Percentiles rank a stretch among this genome's conserved stretches.
These are phyloP conservation scores for Lepidostoma basale DNA, from an alignment of 1,140 invertebrate genomes.

Conservation along the genomic window DNA sequence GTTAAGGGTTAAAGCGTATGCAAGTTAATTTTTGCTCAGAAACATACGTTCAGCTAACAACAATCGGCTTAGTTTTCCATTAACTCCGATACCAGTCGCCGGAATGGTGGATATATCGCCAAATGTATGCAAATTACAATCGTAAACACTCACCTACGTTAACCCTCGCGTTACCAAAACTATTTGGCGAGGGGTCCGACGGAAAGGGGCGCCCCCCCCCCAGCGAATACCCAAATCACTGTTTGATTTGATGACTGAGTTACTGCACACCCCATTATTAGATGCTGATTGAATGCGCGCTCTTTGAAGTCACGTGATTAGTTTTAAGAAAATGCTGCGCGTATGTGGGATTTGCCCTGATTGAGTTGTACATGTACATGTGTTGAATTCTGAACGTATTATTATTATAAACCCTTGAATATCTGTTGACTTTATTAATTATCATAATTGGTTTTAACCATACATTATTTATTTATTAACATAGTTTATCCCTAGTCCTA, in stretches of 20 bases:
- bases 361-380: too few species aligned
- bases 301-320: not conserved
- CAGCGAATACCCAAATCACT: not conserved
- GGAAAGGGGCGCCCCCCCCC: not conserved
- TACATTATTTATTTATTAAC: too few species aligned
- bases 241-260: constrained; percentile 22
- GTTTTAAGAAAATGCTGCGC: too few species aligned
- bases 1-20: too few species aligned
- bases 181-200: not conserved
- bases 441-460: too few species aligned
- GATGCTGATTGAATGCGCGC: constrained; percentile 5
- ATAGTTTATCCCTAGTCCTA: too few species aligned
- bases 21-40: too few species aligned
- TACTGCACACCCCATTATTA: not conserved
- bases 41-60: not conserved
- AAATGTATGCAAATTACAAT: constrained; percentile 22
- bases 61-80: not conserved
- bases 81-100: not conserved
- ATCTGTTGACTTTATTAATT: too few species aligned
- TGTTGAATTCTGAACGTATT: too few species aligned
- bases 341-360: too few species aligned
- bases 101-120: not conserved
- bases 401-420: too few species aligned
- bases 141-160: not conserved
- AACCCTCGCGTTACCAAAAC: not conserved